A percentile compares a stretch with the other conserved stretches of the same genome.
These are phyloP conservation scores for Manis crassicaudata DNA, from an alignment of 2,797 vertebrate genomes.

Conservation along the genomic window DNA sequence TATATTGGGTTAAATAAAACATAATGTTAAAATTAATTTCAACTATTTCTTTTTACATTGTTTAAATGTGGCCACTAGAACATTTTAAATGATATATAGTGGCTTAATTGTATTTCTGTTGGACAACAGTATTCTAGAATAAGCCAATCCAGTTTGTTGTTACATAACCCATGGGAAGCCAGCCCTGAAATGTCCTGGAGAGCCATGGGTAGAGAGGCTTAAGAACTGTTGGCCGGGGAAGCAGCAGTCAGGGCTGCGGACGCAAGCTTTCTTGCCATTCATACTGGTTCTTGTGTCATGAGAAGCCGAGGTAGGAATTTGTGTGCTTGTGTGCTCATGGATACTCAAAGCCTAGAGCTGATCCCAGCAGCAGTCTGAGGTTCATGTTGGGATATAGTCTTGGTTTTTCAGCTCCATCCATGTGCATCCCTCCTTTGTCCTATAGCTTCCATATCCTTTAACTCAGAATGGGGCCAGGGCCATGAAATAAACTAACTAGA, in stretches of 20 bases:
- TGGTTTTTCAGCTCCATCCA: background rate
- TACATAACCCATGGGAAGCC: background rate
- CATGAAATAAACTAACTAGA: background rate
- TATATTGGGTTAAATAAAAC: background rate
- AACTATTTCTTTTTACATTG: background rate
- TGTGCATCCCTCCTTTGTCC: background rate
- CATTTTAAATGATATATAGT: background rate
- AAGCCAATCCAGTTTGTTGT: background rate
- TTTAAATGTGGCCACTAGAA: background rate
- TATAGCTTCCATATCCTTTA: background rate
- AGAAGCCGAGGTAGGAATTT: background rate
- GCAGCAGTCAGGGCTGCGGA: background rate
- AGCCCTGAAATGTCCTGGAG: background rate
- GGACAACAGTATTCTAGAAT: background rate
- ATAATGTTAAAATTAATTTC: background rate
- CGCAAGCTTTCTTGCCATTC: background rate
- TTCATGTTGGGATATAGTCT: background rate
- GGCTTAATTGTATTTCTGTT: background rate
- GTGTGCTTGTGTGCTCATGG: rapidly evolving
- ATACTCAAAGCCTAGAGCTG: background rate
- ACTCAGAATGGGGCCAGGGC: background rate
- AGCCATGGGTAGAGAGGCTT: background rate
- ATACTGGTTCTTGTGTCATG: background rate
- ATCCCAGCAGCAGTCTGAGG: background rate
- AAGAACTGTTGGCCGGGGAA: background rate